Evolutionary conservation across 2,888 invertebrate species (phyloP), one percentile per base, ranked within the genome.

Genomic region (Pyrrhosoma nymphula): DNA sequence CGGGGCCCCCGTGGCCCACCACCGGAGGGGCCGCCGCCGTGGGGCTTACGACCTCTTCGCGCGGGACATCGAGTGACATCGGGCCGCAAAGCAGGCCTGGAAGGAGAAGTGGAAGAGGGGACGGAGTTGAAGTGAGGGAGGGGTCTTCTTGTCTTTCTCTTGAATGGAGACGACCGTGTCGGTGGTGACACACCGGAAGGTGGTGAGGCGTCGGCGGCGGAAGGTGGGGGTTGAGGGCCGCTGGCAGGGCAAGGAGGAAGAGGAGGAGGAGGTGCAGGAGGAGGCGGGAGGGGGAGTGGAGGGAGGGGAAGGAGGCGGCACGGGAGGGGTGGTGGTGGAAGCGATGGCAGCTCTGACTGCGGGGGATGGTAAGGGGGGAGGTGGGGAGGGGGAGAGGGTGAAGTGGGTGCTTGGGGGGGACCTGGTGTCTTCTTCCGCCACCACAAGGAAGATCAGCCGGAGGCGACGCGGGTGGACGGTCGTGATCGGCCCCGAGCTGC

Each of bases 401-500:
- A 39, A 39, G 88, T 82, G n/a, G 88, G 90, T 60, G n/a, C 88
- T 23, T 60, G 55, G 82, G 30, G 90, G 56, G 60, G 90, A 93
- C 26, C 30, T 69, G 93, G 16, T 93, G 69, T n/a, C 69, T 16
- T n/a, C 69, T 14, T 56, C 90, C 20, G 88, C 95, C 23, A 93
- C 95, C 35, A 89, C 95, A 56, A 93, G 95, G 35, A 95, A 95
- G 30, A 91, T 95, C 39, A 90, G 95, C 30, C 95, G 96, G 8
- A 82, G 95, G 82, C 95, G 95, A 14, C 95, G 95, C 82, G 75
- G 98, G 89, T 98, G 98, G 98, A 98, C 98, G 10, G 98, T 98
- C 93, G 97, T 98, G 56, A 98, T 98, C 95, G 98, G 98, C 96
- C 98, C 98, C 96, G 98, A 98, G 97, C 97, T 98, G 96, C 98